Conservation (phyloP, 2,797 vertebrate genomes). For the Notoglanidium macrostoma region DNA sequence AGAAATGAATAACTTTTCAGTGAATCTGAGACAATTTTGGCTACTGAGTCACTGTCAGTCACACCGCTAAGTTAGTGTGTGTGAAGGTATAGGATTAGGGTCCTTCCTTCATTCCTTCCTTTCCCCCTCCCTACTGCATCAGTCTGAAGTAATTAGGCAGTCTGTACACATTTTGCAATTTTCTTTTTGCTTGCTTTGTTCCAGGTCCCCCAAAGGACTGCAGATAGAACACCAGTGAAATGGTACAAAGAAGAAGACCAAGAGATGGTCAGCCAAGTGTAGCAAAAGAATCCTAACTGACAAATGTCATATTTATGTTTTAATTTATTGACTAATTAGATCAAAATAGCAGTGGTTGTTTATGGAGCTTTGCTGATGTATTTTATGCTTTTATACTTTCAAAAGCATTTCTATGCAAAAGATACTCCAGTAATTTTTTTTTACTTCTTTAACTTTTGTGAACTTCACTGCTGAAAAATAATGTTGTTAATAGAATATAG, state of each 20-base stretch:
- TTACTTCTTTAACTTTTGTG: conserved; percentile 19
- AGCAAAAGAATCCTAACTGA: conserved; percentile 47
- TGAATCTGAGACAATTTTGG: neutral
- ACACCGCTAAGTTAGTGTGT: no score
- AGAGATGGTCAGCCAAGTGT: conserved; percentile 84
- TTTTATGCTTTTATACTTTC: conserved; percentile 1
- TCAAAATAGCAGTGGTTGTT: conserved; percentile 16
- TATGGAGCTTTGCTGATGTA: neutral
- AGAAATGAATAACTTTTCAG: neutral
- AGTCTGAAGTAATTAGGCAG: neutral
- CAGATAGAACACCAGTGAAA: conserved; percentile 72
- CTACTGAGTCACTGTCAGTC: neutral
- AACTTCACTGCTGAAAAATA: conserved; percentile 47
- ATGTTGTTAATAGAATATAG: conserved; percentile 19
- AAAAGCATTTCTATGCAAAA: neutral
- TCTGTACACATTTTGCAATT: neutral
- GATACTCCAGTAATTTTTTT: conserved; percentile 19
- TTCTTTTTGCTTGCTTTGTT: conserved; percentile 38
- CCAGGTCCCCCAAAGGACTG: conserved; percentile 74
- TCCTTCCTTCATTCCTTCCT: neutral
- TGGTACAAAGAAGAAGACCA: conserved; percentile 79
- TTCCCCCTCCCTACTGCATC: neutral
- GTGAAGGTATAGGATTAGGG: neutral
- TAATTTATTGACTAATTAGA: conserved; percentile 68
- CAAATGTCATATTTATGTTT: conserved; percentile 66